Conservation (phyloP, 2,888 invertebrate species). For the Theristus sp. region DNA sequence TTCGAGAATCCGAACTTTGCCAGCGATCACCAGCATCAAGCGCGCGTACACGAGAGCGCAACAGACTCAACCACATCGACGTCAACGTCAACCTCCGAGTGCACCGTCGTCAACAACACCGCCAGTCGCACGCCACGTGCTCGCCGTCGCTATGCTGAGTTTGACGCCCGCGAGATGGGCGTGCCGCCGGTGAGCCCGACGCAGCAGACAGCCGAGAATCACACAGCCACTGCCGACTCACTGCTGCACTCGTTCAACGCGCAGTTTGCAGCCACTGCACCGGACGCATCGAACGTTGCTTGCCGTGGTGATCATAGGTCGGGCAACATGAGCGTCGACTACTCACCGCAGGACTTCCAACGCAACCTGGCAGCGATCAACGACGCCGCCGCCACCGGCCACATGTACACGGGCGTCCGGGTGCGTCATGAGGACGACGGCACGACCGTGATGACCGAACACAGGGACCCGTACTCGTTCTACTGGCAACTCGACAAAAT, state of each 20-base stretch:
- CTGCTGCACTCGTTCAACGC: neutral
- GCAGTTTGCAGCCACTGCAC: neutral
- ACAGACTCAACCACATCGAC: neutral
- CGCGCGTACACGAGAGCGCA: neutral
- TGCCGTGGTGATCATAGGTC: too few relatives aligned
- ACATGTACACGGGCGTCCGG: slow-evolving; percentile 10
- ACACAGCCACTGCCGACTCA: neutral
- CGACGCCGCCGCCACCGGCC: slow-evolving; percentile 1
- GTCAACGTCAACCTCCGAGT: neutral
- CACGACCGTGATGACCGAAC: slow-evolving; percentile 23
- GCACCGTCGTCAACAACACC: neutral
- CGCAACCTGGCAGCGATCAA: slow-evolving; percentile 6
- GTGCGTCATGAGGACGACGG: slow-evolving; percentile 22
- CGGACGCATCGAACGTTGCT: too few relatives aligned
- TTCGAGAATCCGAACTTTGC: slow-evolving; percentile 2
- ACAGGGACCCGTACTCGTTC: slow-evolving; percentile 29
- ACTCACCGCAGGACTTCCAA: slow-evolving; percentile 7
- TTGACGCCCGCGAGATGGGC: slow-evolving; percentile 4
- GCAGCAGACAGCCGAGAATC: too few relatives aligned
- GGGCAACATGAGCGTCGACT: slow-evolving; percentile 5
- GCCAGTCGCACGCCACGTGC: neutral
- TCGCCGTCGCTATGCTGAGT: neutral
- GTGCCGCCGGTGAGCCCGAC: slow-evolving; percentile 1
- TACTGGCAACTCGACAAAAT: slow-evolving; percentile 29
- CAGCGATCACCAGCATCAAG: too few relatives aligned